These are phyloP conservation scores for Helogale parvula DNA, from an alignment of 2,113 vertebrate genomes.

Conservation along the genomic window DNA sequence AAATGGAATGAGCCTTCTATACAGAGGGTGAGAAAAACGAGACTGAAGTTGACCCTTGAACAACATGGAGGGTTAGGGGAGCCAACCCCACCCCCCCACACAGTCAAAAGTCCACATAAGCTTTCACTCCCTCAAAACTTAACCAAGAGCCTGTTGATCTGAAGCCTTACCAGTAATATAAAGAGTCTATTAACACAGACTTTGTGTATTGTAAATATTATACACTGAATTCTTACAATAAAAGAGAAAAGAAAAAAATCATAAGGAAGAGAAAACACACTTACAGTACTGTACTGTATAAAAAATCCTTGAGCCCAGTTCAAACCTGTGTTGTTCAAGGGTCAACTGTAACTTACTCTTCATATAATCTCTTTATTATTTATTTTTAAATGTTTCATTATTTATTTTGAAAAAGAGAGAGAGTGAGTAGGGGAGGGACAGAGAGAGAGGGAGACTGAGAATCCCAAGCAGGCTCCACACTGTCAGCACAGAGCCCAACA, in stretches of 20 bases:
- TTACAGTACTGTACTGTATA: not conserved
- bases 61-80: not conserved
- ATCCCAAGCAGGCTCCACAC: no score
- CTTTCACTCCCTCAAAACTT: not conserved
- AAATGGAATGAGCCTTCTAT: not conserved
- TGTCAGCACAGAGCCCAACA: no score
- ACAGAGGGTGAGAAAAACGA: not conserved
- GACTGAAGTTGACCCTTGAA: not conserved
- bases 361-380: not conserved
- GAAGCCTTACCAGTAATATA: not conserved
- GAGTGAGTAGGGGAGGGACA: no score
- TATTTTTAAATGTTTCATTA: no score
- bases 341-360: not conserved
- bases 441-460: no score
- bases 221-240: not conserved
- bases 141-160: not conserved
- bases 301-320: not conserved
- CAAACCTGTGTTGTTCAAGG: not conserved
- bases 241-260: not conserved
- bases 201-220: not conserved
- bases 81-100: not conserved
- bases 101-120: not conserved
- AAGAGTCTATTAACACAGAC: not conserved
- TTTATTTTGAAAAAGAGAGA: no score
- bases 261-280: not conserved